Conservation (phyloP, 2,888 invertebrate species). For the Eupeodes latifasciatus region DNA sequence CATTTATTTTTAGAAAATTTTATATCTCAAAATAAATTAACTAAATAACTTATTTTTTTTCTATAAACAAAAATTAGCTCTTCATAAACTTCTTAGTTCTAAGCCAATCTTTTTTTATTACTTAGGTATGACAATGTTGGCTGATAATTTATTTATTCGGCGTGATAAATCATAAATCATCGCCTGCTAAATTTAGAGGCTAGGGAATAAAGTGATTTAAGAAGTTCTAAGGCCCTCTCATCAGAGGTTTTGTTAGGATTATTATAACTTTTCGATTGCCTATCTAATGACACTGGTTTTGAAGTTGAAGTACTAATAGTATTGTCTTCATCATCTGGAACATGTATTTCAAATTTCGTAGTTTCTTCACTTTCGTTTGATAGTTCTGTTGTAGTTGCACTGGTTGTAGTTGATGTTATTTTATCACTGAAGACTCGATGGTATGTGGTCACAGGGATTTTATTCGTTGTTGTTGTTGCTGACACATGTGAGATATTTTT, state of each 20-base stretch:
- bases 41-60: slow-evolving; percentile 30
- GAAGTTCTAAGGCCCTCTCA: slow-evolving; percentile 91
- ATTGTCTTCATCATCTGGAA: slow-evolving; percentile 80
- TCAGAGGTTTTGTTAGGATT: slow-evolving; percentile 86
- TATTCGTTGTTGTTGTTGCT: slow-evolving; percentile 84
- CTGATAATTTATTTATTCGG: slow-evolving; percentile 2
- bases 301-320: slow-evolving; percentile 70
- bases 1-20: not conserved
- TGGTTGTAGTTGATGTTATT: slow-evolving; percentile 77
- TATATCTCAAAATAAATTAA: slow-evolving; percentile 32
- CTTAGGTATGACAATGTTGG: slow-evolving; percentile 34
- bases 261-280: slow-evolving; percentile 44
- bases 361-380: slow-evolving; percentile 81
- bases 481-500: slow-evolving; percentile 81
- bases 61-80: slow-evolving; percentile 24
- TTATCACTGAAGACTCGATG: slow-evolving; percentile 78
- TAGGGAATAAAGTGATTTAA: slow-evolving; percentile 93
- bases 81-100: slow-evolving; percentile 19
- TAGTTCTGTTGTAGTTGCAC: slow-evolving; percentile 47
- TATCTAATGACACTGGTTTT: slow-evolving; percentile 80
- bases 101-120: slow-evolving; percentile 39
- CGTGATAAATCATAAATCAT: slow-evolving; percentile 77
- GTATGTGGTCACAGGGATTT: slow-evolving; percentile 78
- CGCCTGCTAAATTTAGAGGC: slow-evolving; percentile 92
- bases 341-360: slow-evolving; percentile 83